A percentile compares a stretch with the other conserved stretches of the same genome.
Conservation (phyloP, 2,888 invertebrate genomes). For the Arge pagana region DNA sequence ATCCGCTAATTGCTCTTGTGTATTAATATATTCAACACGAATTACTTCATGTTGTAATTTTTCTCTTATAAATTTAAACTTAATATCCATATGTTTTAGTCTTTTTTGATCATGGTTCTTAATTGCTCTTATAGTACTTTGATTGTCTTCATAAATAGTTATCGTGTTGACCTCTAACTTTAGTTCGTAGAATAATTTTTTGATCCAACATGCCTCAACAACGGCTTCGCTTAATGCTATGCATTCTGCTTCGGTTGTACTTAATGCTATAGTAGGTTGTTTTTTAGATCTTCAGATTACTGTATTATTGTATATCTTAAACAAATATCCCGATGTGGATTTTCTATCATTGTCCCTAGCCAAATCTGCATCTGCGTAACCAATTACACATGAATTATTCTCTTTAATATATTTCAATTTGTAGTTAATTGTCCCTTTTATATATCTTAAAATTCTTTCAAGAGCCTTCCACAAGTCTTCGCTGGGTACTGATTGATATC, state of each 20-base stretch:
- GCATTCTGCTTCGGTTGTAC: slow-evolving; percentile 29
- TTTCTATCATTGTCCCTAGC: slow-evolving; percentile 21
- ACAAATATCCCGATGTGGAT: slow-evolving; percentile 28
- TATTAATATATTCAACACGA: slow-evolving; percentile 8
- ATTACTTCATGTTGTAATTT: slow-evolving; percentile 3
- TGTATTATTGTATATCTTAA: slow-evolving; percentile 27
- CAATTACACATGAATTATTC: slow-evolving; percentile 20
- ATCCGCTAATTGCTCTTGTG: slow-evolving; percentile 21
- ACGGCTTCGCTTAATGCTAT: slow-evolving; percentile 27
- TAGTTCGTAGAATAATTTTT: slow-evolving; percentile 26
- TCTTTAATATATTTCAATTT: slow-evolving; percentile 24
- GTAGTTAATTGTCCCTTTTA: slow-evolving; percentile 32
- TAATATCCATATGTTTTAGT: slow-evolving; percentile 19
- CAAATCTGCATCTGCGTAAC: slow-evolving; percentile 34
- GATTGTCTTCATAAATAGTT: slow-evolving; percentile 27
- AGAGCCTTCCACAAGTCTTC: slow-evolving; percentile 30
- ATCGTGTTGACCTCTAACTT: slow-evolving; percentile 14
- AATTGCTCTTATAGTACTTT: slow-evolving; percentile 21
- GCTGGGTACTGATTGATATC: slow-evolving; percentile 28
- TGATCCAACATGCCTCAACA: slow-evolving; percentile 29
- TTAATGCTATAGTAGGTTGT: slow-evolving; percentile 28
- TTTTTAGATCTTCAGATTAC: slow-evolving; percentile 29
- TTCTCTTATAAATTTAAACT: slow-evolving; percentile 14
- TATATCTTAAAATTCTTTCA: slow-evolving; percentile 34
- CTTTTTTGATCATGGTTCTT: slow-evolving; percentile 28